These are phyloP conservation scores for Agriopis marginaria DNA, from an alignment of 2,888 invertebrate genomes.

Conservation along the genomic window DNA sequence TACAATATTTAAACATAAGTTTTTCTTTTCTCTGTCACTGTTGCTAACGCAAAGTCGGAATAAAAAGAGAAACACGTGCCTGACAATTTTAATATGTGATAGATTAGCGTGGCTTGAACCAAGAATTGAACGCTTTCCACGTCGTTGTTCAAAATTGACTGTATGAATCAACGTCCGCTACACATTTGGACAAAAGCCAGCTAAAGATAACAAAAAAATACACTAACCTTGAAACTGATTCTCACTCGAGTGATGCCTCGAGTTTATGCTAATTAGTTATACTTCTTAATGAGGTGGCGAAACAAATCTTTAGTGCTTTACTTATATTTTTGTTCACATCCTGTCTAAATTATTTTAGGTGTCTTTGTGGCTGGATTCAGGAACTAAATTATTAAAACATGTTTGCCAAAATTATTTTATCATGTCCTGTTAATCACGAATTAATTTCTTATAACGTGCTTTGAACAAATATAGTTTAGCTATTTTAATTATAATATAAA, in stretches of 20 bases:
- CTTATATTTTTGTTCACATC: slow-evolving; percentile 26
- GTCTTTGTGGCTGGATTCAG: not conserved
- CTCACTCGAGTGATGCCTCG: slow-evolving; percentile 39
- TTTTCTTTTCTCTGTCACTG: not conserved
- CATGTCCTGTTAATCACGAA: not conserved
- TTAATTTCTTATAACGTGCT: not conserved
- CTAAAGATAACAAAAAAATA: slow-evolving; percentile 52
- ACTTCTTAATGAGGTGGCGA: slow-evolving; percentile 42
- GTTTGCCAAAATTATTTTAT: not conserved
- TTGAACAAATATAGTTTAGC: not conserved
- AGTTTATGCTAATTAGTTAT: slow-evolving; percentile 43
- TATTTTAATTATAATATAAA: not conserved
- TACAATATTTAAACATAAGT: no score
- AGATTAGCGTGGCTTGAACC: not conserved
- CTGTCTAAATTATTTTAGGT: slow-evolving; percentile 14
- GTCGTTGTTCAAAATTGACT: slow-evolving; percentile 43
- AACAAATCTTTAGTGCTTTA: slow-evolving; percentile 35
- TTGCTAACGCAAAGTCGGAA: not conserved
- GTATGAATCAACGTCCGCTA: slow-evolving; percentile 68
- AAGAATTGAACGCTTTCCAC: slow-evolving; percentile 13
- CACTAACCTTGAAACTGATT: slow-evolving; percentile 58
- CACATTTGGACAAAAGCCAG: slow-evolving; percentile 68
- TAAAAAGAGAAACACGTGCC: not conserved
- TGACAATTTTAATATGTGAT: slow-evolving; percentile 10
- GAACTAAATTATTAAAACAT: not conserved